phyloP scores from a whole-genome alignment of 2,113 vertebrate genomes.

The Phaethornis superciliosus region DNA sequence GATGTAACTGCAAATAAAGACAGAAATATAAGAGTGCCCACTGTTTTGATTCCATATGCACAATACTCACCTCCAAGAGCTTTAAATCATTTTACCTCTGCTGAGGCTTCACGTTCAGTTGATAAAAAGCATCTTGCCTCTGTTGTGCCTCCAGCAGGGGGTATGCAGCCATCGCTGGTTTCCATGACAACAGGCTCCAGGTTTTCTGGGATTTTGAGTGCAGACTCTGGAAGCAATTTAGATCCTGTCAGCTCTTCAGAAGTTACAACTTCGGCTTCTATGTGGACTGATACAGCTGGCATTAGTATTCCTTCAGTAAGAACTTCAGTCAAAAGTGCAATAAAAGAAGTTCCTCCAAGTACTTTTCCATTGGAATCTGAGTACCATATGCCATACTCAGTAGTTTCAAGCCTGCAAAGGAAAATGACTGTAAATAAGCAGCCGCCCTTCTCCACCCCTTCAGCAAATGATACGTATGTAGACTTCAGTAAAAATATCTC shows the following conservation, averaged over 20 bases:
- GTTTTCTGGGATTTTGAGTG: not conserved
- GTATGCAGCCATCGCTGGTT: not conserved
- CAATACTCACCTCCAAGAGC: not conserved
- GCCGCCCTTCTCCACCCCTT: not conserved
- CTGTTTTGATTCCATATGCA: not conserved
- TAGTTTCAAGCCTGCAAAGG: conserved; percentile 18
- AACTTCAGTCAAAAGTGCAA: not conserved
- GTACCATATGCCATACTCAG: not conserved
- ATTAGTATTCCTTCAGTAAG: not conserved
- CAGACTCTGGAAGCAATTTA: not conserved
- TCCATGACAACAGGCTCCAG: not conserved
- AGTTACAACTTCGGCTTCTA: not conserved
- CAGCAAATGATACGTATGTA: not conserved
- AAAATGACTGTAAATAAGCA: conserved; percentile 31
- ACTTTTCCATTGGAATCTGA: not conserved
- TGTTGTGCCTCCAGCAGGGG: not conserved
- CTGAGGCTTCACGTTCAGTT: not conserved
- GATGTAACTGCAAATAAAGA: not conserved
- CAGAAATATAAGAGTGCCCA: not conserved
- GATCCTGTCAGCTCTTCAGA: not conserved
- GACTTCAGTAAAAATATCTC: not conserved
- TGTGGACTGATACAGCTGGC: not conserved
- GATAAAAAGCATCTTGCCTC: not conserved
- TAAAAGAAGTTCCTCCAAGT: conserved; percentile 25
- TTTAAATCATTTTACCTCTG: not conserved